Evolutionary conservation across 2,888 invertebrate genomes (phyloP), one percentile per base, ranked within the genome.

Genomic region (Tanytarsus gracilentus): DNA sequence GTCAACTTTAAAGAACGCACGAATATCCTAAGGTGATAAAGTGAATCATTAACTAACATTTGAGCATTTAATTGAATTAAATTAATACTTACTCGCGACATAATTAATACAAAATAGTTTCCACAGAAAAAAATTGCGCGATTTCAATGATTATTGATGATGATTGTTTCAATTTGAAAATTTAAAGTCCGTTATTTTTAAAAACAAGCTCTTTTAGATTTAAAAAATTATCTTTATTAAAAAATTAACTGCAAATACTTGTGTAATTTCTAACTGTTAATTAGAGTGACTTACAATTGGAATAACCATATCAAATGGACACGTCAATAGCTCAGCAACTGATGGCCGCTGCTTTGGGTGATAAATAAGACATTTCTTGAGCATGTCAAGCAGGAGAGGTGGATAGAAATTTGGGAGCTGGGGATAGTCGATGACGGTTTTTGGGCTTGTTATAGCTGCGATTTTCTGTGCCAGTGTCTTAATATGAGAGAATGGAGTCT

Each of bases 401-500:
- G 74, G 74, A 67, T 74, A 78, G 75, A 76, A 69, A 69, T 76
- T 74, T 59, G 78, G 76, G 27, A 75, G 72, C 1, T 77, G 72
- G 53, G 88, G 85, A 73, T 87, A 95, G 55, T 81, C 78, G 66
- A 96, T 92, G 63, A 76, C 75, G 64, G 84, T 81, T 61, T 81
- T 78, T 8, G 85, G 84, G 73, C 85, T 84, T 50, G 82, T 80
- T 65, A 95, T 92, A 62, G 88, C 88, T 65, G 78, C 79, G 58
- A 90, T 77, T 75, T 93, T 93, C 36, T 81, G 80, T 70, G 83
- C 79, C 63, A 81, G 79, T 65, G 84, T 78, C 36, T 77, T 77
- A 64, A 93, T 82, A 71, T 92, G 85, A 39, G 88, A 85, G 74
- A 96, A 98, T 1, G 98, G 98, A 1, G 95, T 92, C 66, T 80